Base-by-base conservation (phyloP, 2,113 vertebrate species). In the Nestor notabilis region DNA sequence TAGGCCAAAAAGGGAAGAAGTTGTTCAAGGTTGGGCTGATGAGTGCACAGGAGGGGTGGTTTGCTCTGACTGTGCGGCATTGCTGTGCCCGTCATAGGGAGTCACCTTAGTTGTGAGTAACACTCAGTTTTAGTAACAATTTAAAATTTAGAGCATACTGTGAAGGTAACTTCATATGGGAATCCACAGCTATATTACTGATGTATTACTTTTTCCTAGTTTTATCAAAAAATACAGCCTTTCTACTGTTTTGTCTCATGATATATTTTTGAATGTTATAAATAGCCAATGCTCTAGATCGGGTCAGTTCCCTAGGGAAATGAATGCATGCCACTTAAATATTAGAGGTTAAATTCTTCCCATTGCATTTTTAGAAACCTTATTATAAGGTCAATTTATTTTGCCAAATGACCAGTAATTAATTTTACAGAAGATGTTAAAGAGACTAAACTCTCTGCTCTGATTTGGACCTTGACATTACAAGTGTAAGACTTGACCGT, bases 181-280 rank as follows among this genome's bases (percentile, higher is more conserved):
- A 58, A 58, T 58, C 61, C 44, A 46, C n/a, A 65, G 61, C 56
- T 76, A 0, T 41, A 27, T 83, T 65, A 53, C 43, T 31, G 61
- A 52, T 76, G 0, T 41, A 23, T 83, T 65, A 53, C 43, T 31
- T 70, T 83, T 81, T 28, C 3, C 31, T 53, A 13, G 37, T 86
- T 83, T 77, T 81, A 72, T 81, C 80, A 44, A 52, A 58, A 90
- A 92, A 61, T 44, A 47, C 37, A 82, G 77, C 90, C 39, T 66
- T 64, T 39, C 35, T 83, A 24, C 58, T 60, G 35, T 87, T 79
- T 52, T 64, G 35, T 60, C n/a, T 90, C 5, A 3, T 0, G 0
- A 55, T 91, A 83, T 92, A 87, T 90, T 93, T 96, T 58, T 56
- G 68, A 80, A 53, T 49, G 64, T 89, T 96, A 89, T 81, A 94